Percentiles rank a stretch among this genome's conserved stretches.
phyloP scores from a whole-genome alignment of 2,797 vertebrate species.

The Epinephelus coioides region DNA sequence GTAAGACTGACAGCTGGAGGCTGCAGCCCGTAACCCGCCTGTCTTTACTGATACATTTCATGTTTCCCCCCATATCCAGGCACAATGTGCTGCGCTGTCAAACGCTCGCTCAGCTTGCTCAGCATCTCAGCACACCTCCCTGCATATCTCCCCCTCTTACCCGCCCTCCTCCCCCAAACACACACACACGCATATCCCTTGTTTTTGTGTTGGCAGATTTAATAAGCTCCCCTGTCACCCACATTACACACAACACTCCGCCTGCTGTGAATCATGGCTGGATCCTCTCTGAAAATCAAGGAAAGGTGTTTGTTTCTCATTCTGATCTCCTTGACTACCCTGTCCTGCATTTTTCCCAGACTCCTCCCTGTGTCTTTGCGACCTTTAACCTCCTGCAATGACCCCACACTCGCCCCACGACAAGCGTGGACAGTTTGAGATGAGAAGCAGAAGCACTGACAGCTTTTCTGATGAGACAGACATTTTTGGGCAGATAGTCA shows the following conservation, averaged over 20 bases:
- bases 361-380: conserved; percentile 10
- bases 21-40: conserved; percentile 45
- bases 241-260: conserved; percentile 32
- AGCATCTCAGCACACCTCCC: conserved; percentile 55
- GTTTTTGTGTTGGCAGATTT: conserved; percentile 64
- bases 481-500: conserved; percentile 34
- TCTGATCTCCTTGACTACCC: conserved; percentile 34
- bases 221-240: conserved; percentile 71
- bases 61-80: conserved; percentile 42
- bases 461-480: not conserved
- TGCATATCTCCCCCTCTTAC: not conserved
- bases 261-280: conserved; percentile 35
- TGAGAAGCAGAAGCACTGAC: conserved; percentile 32
- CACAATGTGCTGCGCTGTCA: conserved; percentile 62
- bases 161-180: not conserved
- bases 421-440: conserved; percentile 15
- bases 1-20: conserved; percentile 26
- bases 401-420: conserved; percentile 4
- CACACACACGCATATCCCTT: conserved; percentile 14
- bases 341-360: conserved; percentile 30
- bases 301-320: conserved; percentile 35
- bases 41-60: conserved; percentile 58
- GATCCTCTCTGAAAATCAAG: conserved; percentile 32
- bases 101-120: conserved; percentile 66
- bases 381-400: conserved; percentile 33